Percentiles rank a stretch among this genome's conserved stretches.
phyloP scores from a whole-genome alignment of 2,888 invertebrate genomes.

The Malacosoma neustria region DNA sequence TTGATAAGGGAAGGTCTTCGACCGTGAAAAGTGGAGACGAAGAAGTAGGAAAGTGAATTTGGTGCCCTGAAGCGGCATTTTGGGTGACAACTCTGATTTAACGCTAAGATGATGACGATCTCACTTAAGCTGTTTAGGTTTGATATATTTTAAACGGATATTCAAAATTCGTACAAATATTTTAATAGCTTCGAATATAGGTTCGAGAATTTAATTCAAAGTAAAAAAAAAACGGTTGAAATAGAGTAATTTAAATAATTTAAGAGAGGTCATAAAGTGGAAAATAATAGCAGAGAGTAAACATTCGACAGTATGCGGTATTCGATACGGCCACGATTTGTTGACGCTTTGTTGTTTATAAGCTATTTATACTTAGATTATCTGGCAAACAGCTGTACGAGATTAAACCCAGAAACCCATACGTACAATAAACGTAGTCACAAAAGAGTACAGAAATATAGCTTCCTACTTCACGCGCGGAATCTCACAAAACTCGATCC shows the following conservation, averaged over 20 bases:
- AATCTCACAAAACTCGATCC: too few relatives aligned
- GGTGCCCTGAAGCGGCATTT: too few relatives aligned
- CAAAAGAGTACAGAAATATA: constrained; percentile 44
- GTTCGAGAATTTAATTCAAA: background rate
- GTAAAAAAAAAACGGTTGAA: constrained; percentile 5
- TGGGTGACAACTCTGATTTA: too few relatives aligned
- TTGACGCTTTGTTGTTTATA: constrained; percentile 56
- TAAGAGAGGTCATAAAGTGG: constrained; percentile 25
- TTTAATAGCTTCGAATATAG: background rate
- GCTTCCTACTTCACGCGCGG: too few relatives aligned
- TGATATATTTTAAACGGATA: background rate
- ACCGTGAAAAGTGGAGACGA: too few relatives aligned
- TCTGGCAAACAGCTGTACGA: constrained; percentile 66
- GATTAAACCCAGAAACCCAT: constrained; percentile 50
- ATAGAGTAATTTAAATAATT: constrained; percentile 25
- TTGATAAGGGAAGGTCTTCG: too few relatives aligned
- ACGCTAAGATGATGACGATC: too few relatives aligned
- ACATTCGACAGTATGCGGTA: constrained; percentile 26
- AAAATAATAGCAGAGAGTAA: constrained; percentile 12
- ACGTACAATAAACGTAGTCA: constrained; percentile 55
- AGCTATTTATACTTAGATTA: constrained; percentile 60
- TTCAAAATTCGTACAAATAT: background rate
- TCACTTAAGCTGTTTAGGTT: too few relatives aligned
- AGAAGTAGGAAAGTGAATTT: too few relatives aligned
- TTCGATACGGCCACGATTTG: constrained; percentile 27